phyloP scores from a whole-genome alignment of 2,888 invertebrate species.

The Prosopocoilus inquinatus region DNA sequence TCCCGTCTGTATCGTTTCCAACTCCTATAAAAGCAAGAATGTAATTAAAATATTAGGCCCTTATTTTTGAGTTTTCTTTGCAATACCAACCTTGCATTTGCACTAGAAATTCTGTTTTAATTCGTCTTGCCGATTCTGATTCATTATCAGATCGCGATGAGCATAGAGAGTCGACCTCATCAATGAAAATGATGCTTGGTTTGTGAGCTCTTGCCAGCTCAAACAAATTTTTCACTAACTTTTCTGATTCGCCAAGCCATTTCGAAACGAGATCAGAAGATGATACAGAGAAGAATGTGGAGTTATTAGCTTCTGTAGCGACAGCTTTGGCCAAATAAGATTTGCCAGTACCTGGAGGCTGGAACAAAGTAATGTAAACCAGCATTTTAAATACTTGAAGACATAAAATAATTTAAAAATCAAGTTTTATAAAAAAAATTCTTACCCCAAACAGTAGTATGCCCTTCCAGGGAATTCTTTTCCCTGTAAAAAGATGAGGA shows the following conservation, averaged over 20 bases:
- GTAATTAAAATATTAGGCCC: background rate
- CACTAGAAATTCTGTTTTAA: slow-evolving; percentile 98
- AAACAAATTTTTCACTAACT: slow-evolving; percentile 91
- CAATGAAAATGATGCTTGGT: slow-evolving; percentile 98
- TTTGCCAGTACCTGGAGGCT: slow-evolving; percentile 99
- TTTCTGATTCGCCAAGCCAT: slow-evolving; percentile 99
- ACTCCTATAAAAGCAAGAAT: slow-evolving; percentile 63
- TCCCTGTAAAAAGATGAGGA: slow-evolving; percentile 97
- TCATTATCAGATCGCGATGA: slow-evolving; percentile 97
- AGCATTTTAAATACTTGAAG: background rate
- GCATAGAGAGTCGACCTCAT: slow-evolving; percentile 96
- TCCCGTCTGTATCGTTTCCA: slow-evolving; percentile 93
- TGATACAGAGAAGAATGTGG: slow-evolving; percentile 98
- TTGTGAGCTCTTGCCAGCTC: slow-evolving; percentile 91
- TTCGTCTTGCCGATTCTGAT: slow-evolving; percentile 95
- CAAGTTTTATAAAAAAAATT: slow-evolving; percentile 12
- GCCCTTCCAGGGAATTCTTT: slow-evolving; percentile 98
- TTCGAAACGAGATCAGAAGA: slow-evolving; percentile 98
- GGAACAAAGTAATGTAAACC: too few relatives aligned
- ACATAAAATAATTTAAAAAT: background rate
- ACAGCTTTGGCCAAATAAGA: slow-evolving; percentile 99
- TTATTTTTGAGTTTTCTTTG: background rate
- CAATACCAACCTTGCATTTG: slow-evolving; percentile 89
- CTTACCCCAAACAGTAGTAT: slow-evolving; percentile 91
- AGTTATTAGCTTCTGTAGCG: slow-evolving; percentile 99